Conservation (phyloP, 2,113 vertebrate genomes). For the Aphelocoma coerulescens region DNA sequence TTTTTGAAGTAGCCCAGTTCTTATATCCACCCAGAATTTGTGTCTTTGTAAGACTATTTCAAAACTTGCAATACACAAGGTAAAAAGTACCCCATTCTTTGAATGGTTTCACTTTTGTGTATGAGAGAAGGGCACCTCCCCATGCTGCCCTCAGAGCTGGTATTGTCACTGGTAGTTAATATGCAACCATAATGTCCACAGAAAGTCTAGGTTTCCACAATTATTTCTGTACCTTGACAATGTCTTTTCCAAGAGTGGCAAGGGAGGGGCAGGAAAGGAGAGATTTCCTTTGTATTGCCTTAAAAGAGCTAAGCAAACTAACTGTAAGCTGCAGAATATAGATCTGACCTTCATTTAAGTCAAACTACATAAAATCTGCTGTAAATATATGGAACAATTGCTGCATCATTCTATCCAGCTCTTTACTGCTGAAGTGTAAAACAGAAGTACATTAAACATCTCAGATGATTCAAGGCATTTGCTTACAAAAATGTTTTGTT, state of each 20-base stretch:
- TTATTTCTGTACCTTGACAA: constrained; percentile 16
- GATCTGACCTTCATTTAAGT: constrained; percentile 24
- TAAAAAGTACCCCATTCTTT: not conserved
- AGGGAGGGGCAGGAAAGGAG: constrained; percentile 33
- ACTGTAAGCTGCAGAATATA: not conserved
- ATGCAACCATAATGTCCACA: constrained; percentile 43
- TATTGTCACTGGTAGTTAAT: constrained; percentile 10
- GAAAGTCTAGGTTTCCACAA: not conserved
- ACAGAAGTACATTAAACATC: not conserved
- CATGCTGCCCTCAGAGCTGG: not conserved
- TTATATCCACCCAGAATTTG: not conserved
- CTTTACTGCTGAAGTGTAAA: not conserved
- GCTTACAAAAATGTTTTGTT: not conserved
- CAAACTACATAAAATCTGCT: not conserved
- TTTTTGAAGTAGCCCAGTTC: not conserved
- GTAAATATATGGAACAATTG: not conserved
- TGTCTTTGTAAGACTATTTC: not conserved
- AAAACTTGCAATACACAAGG: not conserved
- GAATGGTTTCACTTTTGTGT: not conserved
- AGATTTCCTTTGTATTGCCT: constrained; percentile 17
- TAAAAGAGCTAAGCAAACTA: not conserved
- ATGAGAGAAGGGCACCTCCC: not conserved
- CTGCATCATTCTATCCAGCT: not conserved
- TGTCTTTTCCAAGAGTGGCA: constrained; percentile 1
- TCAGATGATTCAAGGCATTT: not conserved